Percentiles rank a stretch among this genome's conserved stretches.
phyloP scores from a whole-genome alignment of 1,140 invertebrate species.

The Theocolax elegans region DNA sequence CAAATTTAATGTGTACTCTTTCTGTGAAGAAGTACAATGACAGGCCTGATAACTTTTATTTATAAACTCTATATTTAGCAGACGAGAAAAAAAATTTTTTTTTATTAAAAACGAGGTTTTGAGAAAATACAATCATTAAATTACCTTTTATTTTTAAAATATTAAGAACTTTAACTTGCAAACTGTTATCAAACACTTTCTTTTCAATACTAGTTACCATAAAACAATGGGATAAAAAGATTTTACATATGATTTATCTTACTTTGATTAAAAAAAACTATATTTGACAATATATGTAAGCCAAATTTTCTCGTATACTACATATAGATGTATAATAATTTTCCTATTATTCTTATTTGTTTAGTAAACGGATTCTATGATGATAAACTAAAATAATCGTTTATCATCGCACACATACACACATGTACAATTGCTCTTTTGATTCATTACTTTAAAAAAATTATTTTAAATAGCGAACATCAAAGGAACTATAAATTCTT shows the following conservation, averaged over 20 bases:
- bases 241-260: too few relatives aligned
- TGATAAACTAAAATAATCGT: neutral
- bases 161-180: too few relatives aligned
- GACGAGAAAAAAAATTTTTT: slow-evolving; percentile 21
- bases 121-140: too few relatives aligned
- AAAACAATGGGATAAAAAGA: too few relatives aligned
- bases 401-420: slow-evolving; percentile 4
- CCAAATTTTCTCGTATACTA: slow-evolving; percentile 25
- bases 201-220: too few relatives aligned
- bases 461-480: neutral
- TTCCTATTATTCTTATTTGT: neutral
- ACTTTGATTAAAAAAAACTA: neutral
- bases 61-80: slow-evolving; percentile 9
- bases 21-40: too few relatives aligned
- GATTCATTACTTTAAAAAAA: slow-evolving; percentile 5
- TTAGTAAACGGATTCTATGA: neutral
- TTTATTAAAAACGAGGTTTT: too few relatives aligned
- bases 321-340: slow-evolving; percentile 25
- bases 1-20: neutral
- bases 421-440: neutral
- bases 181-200: too few relatives aligned
- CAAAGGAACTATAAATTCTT: slow-evolving; percentile 2
- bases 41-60: too few relatives aligned
- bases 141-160: too few relatives aligned
- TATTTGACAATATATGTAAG: neutral